Conservation (phyloP, 2,797 vertebrate genomes). For the Dromococcyx pavoninus region DNA sequence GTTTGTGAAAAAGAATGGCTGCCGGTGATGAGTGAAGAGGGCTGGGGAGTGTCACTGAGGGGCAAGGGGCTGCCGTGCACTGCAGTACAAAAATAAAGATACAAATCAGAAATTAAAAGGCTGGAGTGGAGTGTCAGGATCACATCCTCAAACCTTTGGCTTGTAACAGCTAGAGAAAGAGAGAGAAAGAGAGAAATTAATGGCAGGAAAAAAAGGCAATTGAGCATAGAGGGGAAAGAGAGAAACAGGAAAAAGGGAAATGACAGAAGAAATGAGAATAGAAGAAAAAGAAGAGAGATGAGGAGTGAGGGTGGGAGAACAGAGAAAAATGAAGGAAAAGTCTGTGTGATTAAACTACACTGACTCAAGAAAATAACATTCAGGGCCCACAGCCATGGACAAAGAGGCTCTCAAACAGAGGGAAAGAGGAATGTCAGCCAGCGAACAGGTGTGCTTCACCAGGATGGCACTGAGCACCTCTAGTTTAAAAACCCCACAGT, state of each 20-base stretch:
- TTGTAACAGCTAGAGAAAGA: constrained; percentile 76
- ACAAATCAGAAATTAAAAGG: constrained; percentile 69
- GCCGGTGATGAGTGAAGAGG: background rate
- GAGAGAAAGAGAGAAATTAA: constrained; percentile 54
- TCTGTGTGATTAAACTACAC: constrained; percentile 21
- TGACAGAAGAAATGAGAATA: background rate
- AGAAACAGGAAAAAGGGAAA: background rate
- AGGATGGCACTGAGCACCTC: background rate
- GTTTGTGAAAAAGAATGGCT: background rate
- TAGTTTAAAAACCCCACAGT: background rate
- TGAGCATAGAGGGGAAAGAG: background rate
- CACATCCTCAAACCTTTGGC: constrained; percentile 77
- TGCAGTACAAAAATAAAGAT: constrained; percentile 76
- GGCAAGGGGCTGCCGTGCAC: constrained; percentile 3
- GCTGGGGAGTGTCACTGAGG: background rate
- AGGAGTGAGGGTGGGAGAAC: background rate
- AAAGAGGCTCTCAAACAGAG: constrained; percentile 10
- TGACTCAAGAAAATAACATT: constrained; percentile 3
- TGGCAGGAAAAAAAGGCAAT: background rate
- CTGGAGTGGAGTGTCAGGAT: constrained; percentile 64
- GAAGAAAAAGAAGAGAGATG: background rate
- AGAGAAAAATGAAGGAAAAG: constrained; percentile 20
- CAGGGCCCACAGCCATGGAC: constrained; percentile 17
- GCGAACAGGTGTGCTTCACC: background rate
- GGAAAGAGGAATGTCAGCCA: background rate